Evolutionary conservation across 2,113 vertebrate species (phyloP).

Genomic region (Pagrus major): DNA sequence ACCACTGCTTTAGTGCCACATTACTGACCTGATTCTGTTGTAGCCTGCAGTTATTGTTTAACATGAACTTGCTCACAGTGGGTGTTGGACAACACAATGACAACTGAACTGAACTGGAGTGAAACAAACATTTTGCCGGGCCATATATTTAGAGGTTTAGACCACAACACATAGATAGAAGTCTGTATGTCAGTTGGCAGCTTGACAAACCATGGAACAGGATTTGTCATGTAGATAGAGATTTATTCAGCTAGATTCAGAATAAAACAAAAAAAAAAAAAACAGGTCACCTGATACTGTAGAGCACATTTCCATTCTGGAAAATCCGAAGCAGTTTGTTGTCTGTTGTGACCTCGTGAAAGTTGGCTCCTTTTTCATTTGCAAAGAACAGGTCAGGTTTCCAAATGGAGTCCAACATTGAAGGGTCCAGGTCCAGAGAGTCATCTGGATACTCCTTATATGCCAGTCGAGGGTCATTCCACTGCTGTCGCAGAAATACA

Average conservation of each 20-base stretch:
- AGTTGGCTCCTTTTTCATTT: constrained; percentile 95
- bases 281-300: constrained; percentile 91
- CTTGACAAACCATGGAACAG: neutral
- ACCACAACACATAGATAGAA: neutral
- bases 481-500: constrained; percentile 94
- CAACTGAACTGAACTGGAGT: constrained; percentile 64
- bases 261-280: neutral
- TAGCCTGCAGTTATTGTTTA: constrained; percentile 63
- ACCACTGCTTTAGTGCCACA: constrained; percentile 55
- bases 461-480: constrained; percentile 94
- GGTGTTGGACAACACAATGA: constrained; percentile 53
- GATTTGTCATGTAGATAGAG: neutral
- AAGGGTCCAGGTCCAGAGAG: constrained; percentile 93
- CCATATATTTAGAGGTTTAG: constrained; percentile 1
- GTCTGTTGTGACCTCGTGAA: constrained; percentile 95
- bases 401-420: constrained; percentile 97
- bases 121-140: constrained; percentile 57
- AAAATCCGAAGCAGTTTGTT: constrained; percentile 97
- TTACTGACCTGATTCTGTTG: constrained; percentile 61
- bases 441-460: constrained; percentile 94
- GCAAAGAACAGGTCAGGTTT: constrained; percentile 96
- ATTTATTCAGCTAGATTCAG: neutral
- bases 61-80: constrained; percentile 44
- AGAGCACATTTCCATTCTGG: constrained; percentile 95
- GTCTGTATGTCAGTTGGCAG: neutral